These are phyloP conservation scores for Diabrotica undecimpunctata DNA, from an alignment of 1,140 invertebrate genomes.

Conservation along the genomic window DNA sequence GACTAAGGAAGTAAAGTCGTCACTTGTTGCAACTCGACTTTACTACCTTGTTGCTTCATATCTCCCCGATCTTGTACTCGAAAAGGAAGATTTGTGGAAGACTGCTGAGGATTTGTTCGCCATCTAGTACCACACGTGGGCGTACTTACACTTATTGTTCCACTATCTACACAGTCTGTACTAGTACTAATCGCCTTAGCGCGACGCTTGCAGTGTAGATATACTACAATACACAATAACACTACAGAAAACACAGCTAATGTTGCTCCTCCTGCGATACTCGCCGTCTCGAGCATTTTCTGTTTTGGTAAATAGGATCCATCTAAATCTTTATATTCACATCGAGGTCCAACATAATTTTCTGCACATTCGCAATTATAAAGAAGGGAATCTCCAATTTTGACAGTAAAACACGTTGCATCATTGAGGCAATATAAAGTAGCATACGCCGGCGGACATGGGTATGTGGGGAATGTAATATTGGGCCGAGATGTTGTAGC, in stretches of 20 bases:
- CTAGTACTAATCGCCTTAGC: slow-evolving; percentile 56
- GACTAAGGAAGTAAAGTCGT: slow-evolving; percentile 27
- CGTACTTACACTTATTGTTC: slow-evolving; percentile 23
- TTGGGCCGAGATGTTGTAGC: slow-evolving; percentile 79
- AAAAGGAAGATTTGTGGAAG: slow-evolving; percentile 29
- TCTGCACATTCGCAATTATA: slow-evolving; percentile 93
- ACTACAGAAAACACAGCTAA: slow-evolving; percentile 83
- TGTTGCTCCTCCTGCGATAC: slow-evolving; percentile 84
- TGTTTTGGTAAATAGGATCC: slow-evolving; percentile 86
- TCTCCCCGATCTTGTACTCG: slow-evolving; percentile 36
- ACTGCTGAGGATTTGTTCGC: slow-evolving; percentile 26
- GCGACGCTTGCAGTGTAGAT: slow-evolving; percentile 72
- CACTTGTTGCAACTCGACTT: slow-evolving; percentile 32
- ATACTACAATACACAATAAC: slow-evolving; percentile 79
- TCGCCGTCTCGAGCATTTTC: slow-evolving; percentile 86
- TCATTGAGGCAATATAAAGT: slow-evolving; percentile 93
- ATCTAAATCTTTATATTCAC: slow-evolving; percentile 91
- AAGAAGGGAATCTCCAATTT: slow-evolving; percentile 84
- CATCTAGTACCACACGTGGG: slow-evolving; percentile 41
- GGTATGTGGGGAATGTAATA: slow-evolving; percentile 91
- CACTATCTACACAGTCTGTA: slow-evolving; percentile 42
- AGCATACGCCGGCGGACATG: slow-evolving; percentile 85
- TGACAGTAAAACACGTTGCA: slow-evolving; percentile 89
- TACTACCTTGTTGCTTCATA: slow-evolving; percentile 30
- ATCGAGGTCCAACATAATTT: slow-evolving; percentile 89